Conservation (phyloP, 2,113 vertebrate species). For the Ondatra zibethicus region DNA sequence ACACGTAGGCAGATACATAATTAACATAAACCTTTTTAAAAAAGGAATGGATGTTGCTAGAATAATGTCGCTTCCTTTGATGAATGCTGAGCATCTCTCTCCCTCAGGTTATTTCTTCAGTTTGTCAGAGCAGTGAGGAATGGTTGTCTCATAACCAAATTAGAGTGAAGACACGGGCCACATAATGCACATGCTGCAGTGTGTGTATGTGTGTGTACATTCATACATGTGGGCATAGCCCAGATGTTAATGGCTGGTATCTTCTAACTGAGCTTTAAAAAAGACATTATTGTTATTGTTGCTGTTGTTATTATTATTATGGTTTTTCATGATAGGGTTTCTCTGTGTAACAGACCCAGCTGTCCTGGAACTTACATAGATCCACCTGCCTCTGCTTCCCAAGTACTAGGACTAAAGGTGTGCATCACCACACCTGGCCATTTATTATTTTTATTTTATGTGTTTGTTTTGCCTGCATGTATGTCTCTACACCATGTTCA, state of each 20-base stretch:
- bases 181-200: constrained; percentile 90
- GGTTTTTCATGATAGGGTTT: background rate
- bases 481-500: background rate
- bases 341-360: background rate
- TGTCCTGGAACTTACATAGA: background rate
- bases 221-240: background rate
- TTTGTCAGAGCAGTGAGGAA: constrained; percentile 87
- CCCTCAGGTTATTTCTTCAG: constrained; percentile 65
- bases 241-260: background rate
- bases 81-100: constrained; percentile 4
- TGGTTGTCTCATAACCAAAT: constrained; percentile 91
- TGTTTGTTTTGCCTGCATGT: background rate
- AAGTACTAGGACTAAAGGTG: background rate
- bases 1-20: too few relatives aligned
- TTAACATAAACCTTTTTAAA: too few relatives aligned
- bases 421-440: too few relatives aligned
- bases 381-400: background rate
- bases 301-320: background rate
- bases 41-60: constrained; percentile 84
- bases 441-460: background rate
- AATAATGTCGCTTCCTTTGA: background rate
- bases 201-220: background rate
- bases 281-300: background rate
- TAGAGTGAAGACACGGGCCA: constrained; percentile 90
- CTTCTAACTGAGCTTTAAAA: background rate